Evolutionary conservation across 2,797 vertebrate genomes (phyloP).

Genomic region (Arnoldichthys spilopterus): DNA sequence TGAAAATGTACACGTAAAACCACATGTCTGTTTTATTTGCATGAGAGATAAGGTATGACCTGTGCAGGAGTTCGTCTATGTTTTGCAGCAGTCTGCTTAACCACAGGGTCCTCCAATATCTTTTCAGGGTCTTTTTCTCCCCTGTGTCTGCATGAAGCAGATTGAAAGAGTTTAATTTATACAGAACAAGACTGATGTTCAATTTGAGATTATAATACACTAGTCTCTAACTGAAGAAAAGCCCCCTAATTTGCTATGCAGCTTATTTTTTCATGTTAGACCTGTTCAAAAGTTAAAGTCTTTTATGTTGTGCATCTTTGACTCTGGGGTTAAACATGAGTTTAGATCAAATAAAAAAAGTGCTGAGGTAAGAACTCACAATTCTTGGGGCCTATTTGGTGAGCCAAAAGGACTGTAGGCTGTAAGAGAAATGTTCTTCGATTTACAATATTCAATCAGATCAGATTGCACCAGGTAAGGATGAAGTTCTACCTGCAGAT

Average conservation of each 20-base stretch:
- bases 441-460: constrained; percentile 75
- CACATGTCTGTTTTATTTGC: background rate
- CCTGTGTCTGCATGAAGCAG: constrained; percentile 56
- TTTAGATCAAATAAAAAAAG: background rate
- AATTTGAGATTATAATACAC: background rate
- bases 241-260: background rate
- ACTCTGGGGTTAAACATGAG: too few species aligned
- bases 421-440: constrained; percentile 73
- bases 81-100: constrained; percentile 69
- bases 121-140: constrained; percentile 69
- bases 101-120: constrained; percentile 72
- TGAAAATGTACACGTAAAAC: background rate
- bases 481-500: constrained; percentile 76
- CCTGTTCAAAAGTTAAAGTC: background rate
- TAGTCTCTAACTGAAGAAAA: background rate
- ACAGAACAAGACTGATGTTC: background rate
- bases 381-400: constrained; percentile 68
- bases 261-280: background rate
- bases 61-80: constrained; percentile 73
- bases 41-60: constrained; percentile 52
- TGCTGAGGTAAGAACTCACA: constrained; percentile 58
- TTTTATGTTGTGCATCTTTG: background rate
- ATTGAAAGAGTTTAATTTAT: background rate
- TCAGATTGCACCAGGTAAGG: constrained; percentile 78
- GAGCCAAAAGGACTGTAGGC: constrained; percentile 80